These are phyloP conservation scores for Rhinoraja longicauda DNA, from an alignment of 2,797 vertebrate species.

Conservation along the genomic window DNA sequence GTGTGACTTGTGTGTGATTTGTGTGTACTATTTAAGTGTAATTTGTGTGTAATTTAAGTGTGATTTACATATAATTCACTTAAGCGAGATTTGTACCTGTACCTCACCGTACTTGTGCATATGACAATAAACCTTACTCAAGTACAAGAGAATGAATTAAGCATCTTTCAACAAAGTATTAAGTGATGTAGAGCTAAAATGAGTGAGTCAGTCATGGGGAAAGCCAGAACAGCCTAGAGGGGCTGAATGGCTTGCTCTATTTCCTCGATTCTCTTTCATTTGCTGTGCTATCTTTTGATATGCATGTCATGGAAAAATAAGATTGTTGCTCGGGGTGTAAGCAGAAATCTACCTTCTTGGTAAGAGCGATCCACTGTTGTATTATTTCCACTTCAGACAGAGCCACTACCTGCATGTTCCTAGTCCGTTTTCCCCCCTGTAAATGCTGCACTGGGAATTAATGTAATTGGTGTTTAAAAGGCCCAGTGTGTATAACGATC, in stretches of 20 bases:
- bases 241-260: not conserved
- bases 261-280: too few species aligned
- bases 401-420: not conserved
- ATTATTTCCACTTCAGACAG: not conserved
- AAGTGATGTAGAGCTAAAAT: too few species aligned
- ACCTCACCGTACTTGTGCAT: too few species aligned
- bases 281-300: not conserved
- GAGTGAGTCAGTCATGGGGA: not conserved
- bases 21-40: too few species aligned
- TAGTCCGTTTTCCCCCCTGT: not conserved
- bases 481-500: slow-evolving; percentile 7
- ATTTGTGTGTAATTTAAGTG: too few species aligned
- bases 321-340: not conserved
- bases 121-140: too few species aligned
- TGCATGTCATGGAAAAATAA: not conserved
- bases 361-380: not conserved
- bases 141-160: too few species aligned
- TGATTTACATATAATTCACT: too few species aligned
- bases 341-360: not conserved
- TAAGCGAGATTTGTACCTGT: too few species aligned
- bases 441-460: slow-evolving; percentile 3
- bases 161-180: not conserved
- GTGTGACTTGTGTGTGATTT: too few species aligned
- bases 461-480: slow-evolving; percentile 20
- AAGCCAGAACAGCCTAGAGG: not conserved